phyloP scores from a whole-genome alignment of 2,888 invertebrate genomes.

The Holacanthella duospinosa region DNA sequence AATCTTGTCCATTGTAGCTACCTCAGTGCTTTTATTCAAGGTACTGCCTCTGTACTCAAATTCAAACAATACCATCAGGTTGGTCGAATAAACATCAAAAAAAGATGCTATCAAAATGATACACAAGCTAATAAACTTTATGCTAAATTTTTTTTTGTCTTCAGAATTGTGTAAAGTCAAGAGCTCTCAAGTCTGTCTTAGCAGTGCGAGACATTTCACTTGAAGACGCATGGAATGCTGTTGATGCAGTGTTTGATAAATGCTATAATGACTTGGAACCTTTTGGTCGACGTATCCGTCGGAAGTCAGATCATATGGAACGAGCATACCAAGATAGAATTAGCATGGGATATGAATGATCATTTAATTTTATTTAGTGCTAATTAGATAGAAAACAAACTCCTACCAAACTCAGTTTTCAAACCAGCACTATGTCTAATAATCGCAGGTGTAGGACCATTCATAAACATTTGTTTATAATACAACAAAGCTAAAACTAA shows the following conservation, averaged over 20 bases:
- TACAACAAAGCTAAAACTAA: no score
- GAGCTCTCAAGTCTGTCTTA: slow-evolving; percentile 72
- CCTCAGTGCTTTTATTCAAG: slow-evolving; percentile 64
- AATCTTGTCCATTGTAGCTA: slow-evolving; percentile 88
- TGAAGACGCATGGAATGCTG: slow-evolving; percentile 60
- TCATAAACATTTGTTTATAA: no score
- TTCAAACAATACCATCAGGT: slow-evolving; percentile 69
- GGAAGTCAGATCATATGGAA: slow-evolving; percentile 62
- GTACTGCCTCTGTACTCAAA: slow-evolving; percentile 61
- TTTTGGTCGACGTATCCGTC: slow-evolving; percentile 41
- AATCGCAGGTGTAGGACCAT: no score
- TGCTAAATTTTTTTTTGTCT: slow-evolving; percentile 31
- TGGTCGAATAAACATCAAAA: no score
- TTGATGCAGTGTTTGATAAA: slow-evolving; percentile 77
- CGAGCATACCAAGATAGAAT: slow-evolving; percentile 65
- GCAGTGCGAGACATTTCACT: slow-evolving; percentile 64
- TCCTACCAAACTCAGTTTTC: no score
- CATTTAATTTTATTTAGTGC: no score
- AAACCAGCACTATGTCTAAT: no score
- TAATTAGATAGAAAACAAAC: no score
- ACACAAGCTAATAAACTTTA: not conserved
- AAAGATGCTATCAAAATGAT: no score
- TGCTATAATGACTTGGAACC: slow-evolving; percentile 91
- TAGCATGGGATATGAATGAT: slow-evolving; percentile 60
- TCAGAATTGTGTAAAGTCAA: slow-evolving; percentile 77